Evolutionary conservation across 2,113 vertebrate species (phyloP), one percentile per base, ranked within the genome.

Genomic region (Sphyrna mokarran): DNA sequence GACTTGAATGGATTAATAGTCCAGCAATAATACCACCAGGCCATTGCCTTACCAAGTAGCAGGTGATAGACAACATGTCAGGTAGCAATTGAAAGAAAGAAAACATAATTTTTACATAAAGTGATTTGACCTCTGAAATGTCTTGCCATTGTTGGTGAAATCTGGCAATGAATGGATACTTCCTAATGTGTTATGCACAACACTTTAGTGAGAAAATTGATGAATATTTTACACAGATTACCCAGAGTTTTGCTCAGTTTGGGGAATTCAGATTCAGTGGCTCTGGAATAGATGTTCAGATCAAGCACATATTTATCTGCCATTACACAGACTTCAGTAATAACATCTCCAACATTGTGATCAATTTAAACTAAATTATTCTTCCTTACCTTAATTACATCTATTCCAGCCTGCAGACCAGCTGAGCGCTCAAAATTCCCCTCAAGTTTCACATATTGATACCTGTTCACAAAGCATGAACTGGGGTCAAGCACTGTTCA

Each of bases 361-460:
- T 66, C 3, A 95, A 1, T 54, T 14, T 72, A 8, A 61, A 26
- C 23, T 22, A 94, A 33, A 22, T 95, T 48, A 72, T 18, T 66
- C 43, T 95, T 72, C 43, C 97, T 97, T 96, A 99, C 99, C 96
- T 96, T 97, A 83, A 99, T 97, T 0, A 98, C 97, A 96, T 99
- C 96, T 90, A 99, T 97, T 83, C 99, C 99, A 0, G 98, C 98
- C 97, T 99, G 99, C 69, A 99, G 98, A 86, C 98, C 99, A 5
- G 98, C 98, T 1, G 99, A 98, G 69, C 99, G 98, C 96, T 99
- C 97, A 6, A 99, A 99, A 97, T 98, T 99, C 69, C 99, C 99
- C 0, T 95, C 97, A 48, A 99, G 97, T 96, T 97, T 98, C 97
- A 98, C 89, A 70, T 99, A 99, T 96, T 96, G 97, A 96, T 98